Conservation (phyloP, 2,113 vertebrate species). For the Onychorhynchus coronatus region DNA sequence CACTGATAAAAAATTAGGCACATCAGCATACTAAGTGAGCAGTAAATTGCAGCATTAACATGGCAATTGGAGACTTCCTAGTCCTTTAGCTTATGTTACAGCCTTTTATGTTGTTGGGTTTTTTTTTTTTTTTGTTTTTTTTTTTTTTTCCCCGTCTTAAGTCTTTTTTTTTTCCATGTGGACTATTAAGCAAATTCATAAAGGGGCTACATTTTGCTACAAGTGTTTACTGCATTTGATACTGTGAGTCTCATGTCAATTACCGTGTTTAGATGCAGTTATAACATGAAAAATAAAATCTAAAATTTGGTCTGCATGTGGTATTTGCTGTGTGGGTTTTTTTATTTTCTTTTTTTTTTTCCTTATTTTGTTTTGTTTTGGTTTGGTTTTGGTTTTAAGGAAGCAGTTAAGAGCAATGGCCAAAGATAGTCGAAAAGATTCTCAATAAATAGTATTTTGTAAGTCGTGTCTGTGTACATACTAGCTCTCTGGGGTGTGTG, state of each 20-base stretch:
- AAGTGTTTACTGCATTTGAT: not conserved
- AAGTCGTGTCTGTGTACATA: not conserved
- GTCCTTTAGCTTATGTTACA: not conserved
- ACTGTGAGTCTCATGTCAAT: not conserved
- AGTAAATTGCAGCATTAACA: not conserved
- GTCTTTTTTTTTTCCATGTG: not conserved
- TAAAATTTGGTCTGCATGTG: not conserved
- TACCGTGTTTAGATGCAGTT: not conserved
- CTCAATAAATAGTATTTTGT: not conserved
- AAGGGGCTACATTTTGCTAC: not conserved
- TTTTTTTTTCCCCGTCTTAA: no score
- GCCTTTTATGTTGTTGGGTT: not conserved
- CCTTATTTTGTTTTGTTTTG: no score
- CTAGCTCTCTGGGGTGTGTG: not conserved
- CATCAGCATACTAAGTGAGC: not conserved
- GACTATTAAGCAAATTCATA: not conserved
- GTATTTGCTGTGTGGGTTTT: not conserved
- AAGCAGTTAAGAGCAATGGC: not conserved
- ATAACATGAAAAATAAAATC: not conserved
- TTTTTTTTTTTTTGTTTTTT: no score
- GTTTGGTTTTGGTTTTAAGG: not conserved
- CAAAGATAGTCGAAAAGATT: not conserved
- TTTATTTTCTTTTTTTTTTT: no score
- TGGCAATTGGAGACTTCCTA: not conserved
- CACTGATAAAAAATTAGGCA: not conserved